Evolutionary conservation across 2,888 invertebrate genomes (phyloP), one percentile per base, ranked within the genome.

Genomic region (Agrochola circellaris): DNA sequence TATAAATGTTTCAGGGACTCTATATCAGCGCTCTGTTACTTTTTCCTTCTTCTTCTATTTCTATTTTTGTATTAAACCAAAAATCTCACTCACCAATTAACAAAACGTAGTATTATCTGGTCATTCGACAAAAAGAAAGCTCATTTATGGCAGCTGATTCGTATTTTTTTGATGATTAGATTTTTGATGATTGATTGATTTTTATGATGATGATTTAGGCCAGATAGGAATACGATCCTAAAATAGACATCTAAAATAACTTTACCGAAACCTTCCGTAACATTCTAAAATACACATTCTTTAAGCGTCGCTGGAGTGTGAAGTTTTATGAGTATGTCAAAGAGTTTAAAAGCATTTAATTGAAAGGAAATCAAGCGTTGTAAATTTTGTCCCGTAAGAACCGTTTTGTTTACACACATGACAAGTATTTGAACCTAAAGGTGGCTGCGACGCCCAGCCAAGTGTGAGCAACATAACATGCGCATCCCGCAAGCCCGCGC

Each of bases 321-420:
- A 90, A 87, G 69, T 88, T 88, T 87, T 87, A 85, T 83, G 84
- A 86, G 72, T 81, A 79, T 86, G 84, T 88, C 85, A 88, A 89
- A 86, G 85, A 82, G 75, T 87, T 88, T 87, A 82, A 85, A 89
- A 86, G 84, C 83, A 88, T 90, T 89, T 92, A 88, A 91, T 92
- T 90, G 88, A 86, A 86, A 83, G 87, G 85, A 89, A 89, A 90
- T 91, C 88, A 90, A 86, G 87, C 86, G 87, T 73, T 84, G 66
- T 74, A 82, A 81, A 90, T 88, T 83, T 85, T 71, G 83, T 82
- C 77, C 79, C 87, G 38, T 87, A 86, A 84, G 86, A 86, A 86
- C 77, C 83, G 77, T 89, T 89, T 89, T 88, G 85, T 90, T 88
- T 89, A 84, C 80, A 86, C 83, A 85, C 84, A 83, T 89, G 88